Evolutionary conservation across 2,113 vertebrate genomes (phyloP).

Genomic region (Donacobius atricapilla): DNA sequence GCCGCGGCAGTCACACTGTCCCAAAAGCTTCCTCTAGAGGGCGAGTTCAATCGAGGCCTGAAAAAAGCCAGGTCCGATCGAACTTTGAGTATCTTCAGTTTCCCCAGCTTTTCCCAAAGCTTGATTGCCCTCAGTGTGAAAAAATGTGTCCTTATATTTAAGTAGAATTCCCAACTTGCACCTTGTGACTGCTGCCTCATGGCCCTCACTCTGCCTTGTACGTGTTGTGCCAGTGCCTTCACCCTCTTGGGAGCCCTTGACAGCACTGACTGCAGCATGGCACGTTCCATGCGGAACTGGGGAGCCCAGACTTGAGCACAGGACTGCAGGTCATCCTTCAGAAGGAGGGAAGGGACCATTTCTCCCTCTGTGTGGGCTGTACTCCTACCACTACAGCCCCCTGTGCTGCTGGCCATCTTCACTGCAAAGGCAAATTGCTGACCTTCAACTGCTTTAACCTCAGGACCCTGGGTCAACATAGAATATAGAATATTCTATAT

Average conservation of each 20-base stretch:
- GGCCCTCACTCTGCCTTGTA: not conserved
- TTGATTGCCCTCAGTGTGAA: not conserved
- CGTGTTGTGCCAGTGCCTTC: not conserved
- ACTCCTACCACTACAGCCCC: not conserved
- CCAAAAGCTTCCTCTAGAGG: not conserved
- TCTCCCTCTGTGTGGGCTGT: not conserved
- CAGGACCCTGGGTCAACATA: not conserved
- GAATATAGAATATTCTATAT: not conserved
- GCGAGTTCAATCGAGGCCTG: not conserved
- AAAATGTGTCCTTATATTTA: not conserved
- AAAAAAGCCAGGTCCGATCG: not conserved
- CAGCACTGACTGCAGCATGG: not conserved
- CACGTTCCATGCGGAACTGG: too few species aligned
- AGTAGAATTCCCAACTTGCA: not conserved
- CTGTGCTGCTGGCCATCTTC: not conserved
- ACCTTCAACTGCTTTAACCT: not conserved
- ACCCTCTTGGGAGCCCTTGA: not conserved
- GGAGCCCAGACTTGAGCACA: not conserved
- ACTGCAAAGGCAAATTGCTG: not conserved
- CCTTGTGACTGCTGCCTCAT: not conserved
- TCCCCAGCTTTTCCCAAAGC: not conserved
- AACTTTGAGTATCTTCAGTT: not conserved
- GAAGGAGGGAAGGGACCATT: not conserved
- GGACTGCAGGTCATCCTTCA: not conserved
- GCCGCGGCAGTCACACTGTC: not conserved